These are phyloP conservation scores for Allacma fusca DNA, from an alignment of 2,888 invertebrate species.

Conservation along the genomic window DNA sequence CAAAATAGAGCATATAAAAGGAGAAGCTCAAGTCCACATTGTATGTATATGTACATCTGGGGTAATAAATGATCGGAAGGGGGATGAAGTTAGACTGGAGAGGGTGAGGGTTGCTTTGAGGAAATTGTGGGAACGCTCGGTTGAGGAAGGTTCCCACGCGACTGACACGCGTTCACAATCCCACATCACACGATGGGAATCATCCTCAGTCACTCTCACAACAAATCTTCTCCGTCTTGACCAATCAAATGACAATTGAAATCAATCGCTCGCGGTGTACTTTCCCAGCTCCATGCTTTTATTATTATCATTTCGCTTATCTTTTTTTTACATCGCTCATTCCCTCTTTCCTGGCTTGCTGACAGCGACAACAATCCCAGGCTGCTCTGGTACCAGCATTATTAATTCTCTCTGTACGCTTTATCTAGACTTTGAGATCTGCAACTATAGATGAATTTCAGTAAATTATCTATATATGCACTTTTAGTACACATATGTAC, in stretches of 20 bases:
- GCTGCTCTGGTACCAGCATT: not conserved
- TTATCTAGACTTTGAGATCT: too few relatives aligned
- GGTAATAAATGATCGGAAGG: not conserved
- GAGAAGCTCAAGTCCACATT: not conserved
- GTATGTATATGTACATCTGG: not conserved
- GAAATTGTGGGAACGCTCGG: constrained; percentile 51
- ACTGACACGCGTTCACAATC: constrained; percentile 60
- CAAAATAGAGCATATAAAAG: constrained; percentile 13
- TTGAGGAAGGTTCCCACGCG: constrained; percentile 60
- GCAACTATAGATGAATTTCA: too few relatives aligned
- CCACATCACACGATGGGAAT: constrained; percentile 34
- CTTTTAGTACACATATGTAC: too few relatives aligned
- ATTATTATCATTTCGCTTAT: constrained; percentile 4
- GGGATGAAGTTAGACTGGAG: constrained; percentile 19
- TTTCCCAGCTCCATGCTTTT: constrained; percentile 7
- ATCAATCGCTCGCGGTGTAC: constrained; percentile 10
- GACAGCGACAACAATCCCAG: not conserved
- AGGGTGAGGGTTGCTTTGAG: constrained; percentile 22
- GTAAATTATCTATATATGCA: too few relatives aligned
- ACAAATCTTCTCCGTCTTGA: constrained; percentile 29
- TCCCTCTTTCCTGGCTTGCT: constrained; percentile 18
- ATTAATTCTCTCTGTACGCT: too few relatives aligned
- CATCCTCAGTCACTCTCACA: constrained; percentile 26
- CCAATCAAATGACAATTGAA: constrained; percentile 38
- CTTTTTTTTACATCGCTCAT: constrained; percentile 1